Conservation (phyloP, 2,797 vertebrate genomes). For the Sandelia bainsii region DNA sequence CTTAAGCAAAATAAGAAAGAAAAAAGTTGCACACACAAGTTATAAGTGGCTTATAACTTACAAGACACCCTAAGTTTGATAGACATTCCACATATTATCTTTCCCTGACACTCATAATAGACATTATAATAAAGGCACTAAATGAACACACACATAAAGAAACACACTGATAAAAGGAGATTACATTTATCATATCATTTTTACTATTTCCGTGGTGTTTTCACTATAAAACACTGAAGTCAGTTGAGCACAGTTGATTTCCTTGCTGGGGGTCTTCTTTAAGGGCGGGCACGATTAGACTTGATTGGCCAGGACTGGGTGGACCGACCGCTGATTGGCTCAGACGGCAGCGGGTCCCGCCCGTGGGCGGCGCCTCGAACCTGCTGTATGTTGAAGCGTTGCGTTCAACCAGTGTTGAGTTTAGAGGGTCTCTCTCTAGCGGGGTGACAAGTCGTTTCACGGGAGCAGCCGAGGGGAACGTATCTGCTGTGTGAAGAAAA, state of each 20-base stretch:
- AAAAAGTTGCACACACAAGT: neutral
- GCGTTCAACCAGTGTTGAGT: slow-evolving; percentile 71
- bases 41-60: neutral
- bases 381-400: slow-evolving; percentile 80
- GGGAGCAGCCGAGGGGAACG: slow-evolving; percentile 36
- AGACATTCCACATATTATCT: neutral
- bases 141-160: neutral
- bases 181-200: neutral
- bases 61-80: neutral
- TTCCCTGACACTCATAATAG: neutral
- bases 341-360: slow-evolving; percentile 38
- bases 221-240: slow-evolving; percentile 23
- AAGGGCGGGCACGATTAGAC: slow-evolving; percentile 45
- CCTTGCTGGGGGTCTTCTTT: slow-evolving; percentile 38
- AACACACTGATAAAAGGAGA: neutral
- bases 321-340: slow-evolving; percentile 71
- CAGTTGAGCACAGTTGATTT: slow-evolving; percentile 27
- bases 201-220: neutral
- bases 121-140: neutral
- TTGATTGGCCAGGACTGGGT: slow-evolving; percentile 68
- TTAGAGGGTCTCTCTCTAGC: slow-evolving; percentile 78
- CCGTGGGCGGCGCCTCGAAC: slow-evolving; percentile 74
- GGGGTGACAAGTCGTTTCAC: slow-evolving; percentile 50
- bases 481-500: slow-evolving; percentile 32
- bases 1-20: no score